These are phyloP conservation scores for Chloromyia formosa DNA, from an alignment of 2,888 invertebrate species.

Conservation along the genomic window DNA sequence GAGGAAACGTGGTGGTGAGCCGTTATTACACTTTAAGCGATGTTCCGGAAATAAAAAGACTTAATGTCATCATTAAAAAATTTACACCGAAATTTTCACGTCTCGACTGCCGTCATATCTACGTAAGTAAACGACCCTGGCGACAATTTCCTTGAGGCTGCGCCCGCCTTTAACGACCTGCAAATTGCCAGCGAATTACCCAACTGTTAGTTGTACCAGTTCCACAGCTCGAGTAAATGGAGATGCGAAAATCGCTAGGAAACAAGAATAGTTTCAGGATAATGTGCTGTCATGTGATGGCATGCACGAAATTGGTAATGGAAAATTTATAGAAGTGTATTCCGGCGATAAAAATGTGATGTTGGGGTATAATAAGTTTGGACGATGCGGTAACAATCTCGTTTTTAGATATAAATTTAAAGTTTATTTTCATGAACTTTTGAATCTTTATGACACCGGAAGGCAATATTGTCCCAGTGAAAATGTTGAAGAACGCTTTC, in stretches of 20 bases:
- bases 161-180: slow-evolving; percentile 46
- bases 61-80: slow-evolving; percentile 49
- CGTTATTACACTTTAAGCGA: slow-evolving; percentile 11
- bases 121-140: slow-evolving; percentile 4
- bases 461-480: too few relatives aligned
- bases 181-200: slow-evolving; percentile 47
- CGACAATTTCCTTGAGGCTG: slow-evolving; percentile 43
- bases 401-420: too few relatives aligned
- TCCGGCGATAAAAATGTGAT: too few relatives aligned
- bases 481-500: too few relatives aligned
- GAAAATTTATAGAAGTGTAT: not conserved
- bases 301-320: not conserved
- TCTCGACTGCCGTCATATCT: slow-evolving; percentile 43
- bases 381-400: too few relatives aligned
- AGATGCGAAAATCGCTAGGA: not conserved
- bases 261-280: not conserved
- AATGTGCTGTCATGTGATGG: not conserved
- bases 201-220: not conserved
- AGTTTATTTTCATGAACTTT: too few relatives aligned
- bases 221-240: not conserved
- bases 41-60: slow-evolving; percentile 46
- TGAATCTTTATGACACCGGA: too few relatives aligned
- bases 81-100: slow-evolving; percentile 47
- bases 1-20: not conserved
- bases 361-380: too few relatives aligned